Conservation (phyloP, 2,888 invertebrate species). For the Cyrtodaria siliqua region DNA sequence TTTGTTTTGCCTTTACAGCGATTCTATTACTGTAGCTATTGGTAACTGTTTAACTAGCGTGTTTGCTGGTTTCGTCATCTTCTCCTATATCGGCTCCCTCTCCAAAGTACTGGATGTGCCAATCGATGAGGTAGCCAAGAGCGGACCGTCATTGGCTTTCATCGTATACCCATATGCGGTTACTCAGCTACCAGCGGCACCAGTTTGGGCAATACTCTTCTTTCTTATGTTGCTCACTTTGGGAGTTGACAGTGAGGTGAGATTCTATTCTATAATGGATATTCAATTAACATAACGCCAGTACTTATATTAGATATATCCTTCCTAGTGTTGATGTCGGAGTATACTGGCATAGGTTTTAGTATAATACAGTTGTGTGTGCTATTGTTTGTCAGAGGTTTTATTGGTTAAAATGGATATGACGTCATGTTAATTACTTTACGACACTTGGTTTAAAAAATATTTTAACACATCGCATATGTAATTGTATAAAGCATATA, state of each 20-base stretch:
- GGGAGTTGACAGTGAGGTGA: slow-evolving; percentile 83
- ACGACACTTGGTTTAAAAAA: too few relatives aligned
- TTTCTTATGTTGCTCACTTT: slow-evolving; percentile 83
- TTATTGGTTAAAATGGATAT: too few relatives aligned
- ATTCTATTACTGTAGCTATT: slow-evolving; percentile 80
- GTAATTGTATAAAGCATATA: too few relatives aligned
- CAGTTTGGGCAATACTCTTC: slow-evolving; percentile 82
- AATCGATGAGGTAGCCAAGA: slow-evolving; percentile 79
- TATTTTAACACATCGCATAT: too few relatives aligned
- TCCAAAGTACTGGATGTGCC: slow-evolving; percentile 73
- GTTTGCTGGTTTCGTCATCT: slow-evolving; percentile 85
- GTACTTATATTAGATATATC: too few relatives aligned
- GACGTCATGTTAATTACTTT: too few relatives aligned
- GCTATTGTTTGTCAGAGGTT: too few relatives aligned
- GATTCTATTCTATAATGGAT: too few relatives aligned
- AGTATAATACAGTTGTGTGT: too few relatives aligned
- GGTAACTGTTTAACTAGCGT: slow-evolving; percentile 84
- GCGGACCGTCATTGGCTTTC: slow-evolving; percentile 82
- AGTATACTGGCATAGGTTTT: too few relatives aligned
- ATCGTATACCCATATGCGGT: slow-evolving; percentile 83
- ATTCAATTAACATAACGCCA: too few relatives aligned
- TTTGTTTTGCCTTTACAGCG: slow-evolving; percentile 68
- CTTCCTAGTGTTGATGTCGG: too few relatives aligned
- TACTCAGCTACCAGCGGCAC: slow-evolving; percentile 77
- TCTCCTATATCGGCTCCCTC: slow-evolving; percentile 83